Conservation (phyloP, 2,888 invertebrate genomes). For the Ophioninae sp. region DNA sequence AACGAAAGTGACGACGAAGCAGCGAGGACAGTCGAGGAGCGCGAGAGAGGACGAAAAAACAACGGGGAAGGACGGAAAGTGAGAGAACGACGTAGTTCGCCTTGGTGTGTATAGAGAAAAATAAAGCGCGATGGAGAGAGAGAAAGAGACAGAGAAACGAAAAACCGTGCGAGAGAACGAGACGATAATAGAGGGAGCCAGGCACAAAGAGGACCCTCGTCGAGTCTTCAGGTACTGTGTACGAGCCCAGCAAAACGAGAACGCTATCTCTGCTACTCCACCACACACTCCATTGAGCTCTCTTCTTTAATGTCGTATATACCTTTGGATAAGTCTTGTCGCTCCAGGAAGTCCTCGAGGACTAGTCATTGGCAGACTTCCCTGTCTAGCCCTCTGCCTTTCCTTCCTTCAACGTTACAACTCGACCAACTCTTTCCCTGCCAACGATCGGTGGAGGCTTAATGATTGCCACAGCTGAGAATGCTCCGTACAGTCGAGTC, state of each 20-base stretch:
- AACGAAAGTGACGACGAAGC: conserved; percentile 40
- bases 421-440: conserved; percentile 16
- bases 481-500: conserved; percentile 1
- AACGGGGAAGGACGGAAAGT: conserved; percentile 48
- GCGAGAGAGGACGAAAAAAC: conserved; percentile 27
- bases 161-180: conserved; percentile 18
- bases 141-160: conserved; percentile 26
- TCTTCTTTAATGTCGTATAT: conserved; percentile 32
- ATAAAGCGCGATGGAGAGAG: conserved; percentile 37
- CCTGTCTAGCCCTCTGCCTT: neutral
- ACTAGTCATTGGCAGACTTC: conserved; percentile 30
- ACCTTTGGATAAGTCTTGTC: conserved; percentile 22
- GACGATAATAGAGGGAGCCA: conserved; percentile 51
- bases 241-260: conserved; percentile 39
- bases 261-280: conserved; percentile 49
- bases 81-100: conserved; percentile 64
- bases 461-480: neutral
- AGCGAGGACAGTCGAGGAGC: conserved; percentile 36
- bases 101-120: conserved; percentile 64
- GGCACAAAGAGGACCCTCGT: conserved; percentile 71
- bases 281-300: conserved; percentile 58
- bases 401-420: neutral
- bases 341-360: neutral
- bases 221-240: conserved; percentile 70
- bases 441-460: conserved; percentile 27